Base-by-base conservation (phyloP, 2,113 vertebrate species). In the Pandion haliaetus region DNA sequence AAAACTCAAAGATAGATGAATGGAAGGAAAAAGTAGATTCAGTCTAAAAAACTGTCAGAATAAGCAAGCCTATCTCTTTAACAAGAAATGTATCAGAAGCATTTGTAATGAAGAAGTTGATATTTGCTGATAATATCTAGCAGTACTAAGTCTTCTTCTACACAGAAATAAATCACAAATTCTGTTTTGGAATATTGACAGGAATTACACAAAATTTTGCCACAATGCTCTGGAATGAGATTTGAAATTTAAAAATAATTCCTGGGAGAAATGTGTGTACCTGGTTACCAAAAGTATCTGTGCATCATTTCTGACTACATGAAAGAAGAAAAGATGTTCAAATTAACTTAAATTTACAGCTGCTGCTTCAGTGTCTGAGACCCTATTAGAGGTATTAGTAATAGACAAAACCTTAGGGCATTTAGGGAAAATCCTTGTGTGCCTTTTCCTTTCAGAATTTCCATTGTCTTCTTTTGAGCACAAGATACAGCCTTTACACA, bases 1-100 rank as follows among this genome's bases (percentile, higher is more conserved):
- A 96, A 97, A 97, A 89, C n/a, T 85, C 81, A 91, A 79, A 96
- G 96, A 94, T 34, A 24, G 31, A 96, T 94, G 67, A 76, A 96
- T 62, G 20, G 25, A 93, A 96, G 73, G 83, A 92, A 82, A 95
- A 69, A n/a, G 84, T 80, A 69, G 90, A 69, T n/a, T 72, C 18
- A 11, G 16, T 83, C 65, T 80, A 55, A 66, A 86, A 71, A 96
- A 57, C 28, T 52, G 42, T 70, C 40, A 72, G 62, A 79, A 50
- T 73, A 96, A 88, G 65, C 50, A 91, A 92, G n/a, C 45, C 47
- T 45, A 71, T 57, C 29, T 81, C 44, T 83, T 92, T 82, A 88
- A 72, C 32, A 96, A 95, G 63, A 16, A 93, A 78, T 28, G 40
- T 11, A 52, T 62, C 49, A 69, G 81, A 83, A 83, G 32, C 4